These are phyloP conservation scores for Trididemnum nubilum DNA, from an alignment of 23 tunicate species.

Conservation along the genomic window DNA sequence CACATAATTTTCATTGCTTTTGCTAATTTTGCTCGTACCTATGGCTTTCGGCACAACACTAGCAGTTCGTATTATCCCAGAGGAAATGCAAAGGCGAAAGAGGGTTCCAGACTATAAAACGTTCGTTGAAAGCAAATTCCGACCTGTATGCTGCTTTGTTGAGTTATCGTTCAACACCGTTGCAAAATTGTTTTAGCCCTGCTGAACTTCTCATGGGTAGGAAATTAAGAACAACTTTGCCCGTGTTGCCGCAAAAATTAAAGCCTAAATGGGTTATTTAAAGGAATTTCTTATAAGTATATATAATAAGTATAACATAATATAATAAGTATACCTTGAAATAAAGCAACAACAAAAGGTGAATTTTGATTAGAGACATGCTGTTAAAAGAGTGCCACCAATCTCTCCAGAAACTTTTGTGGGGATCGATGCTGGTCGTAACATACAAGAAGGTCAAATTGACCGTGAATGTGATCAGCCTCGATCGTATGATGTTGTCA, in stretches of 20 bases:
- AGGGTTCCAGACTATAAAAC: slow-evolving; percentile 41
- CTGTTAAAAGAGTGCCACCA: neutral
- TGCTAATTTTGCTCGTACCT: neutral
- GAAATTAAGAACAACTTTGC: slow-evolving; percentile 8
- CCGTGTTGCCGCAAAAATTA: neutral
- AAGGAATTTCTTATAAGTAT: slow-evolving; percentile 3
- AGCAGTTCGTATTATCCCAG: slow-evolving; percentile 32
- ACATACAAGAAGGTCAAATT: neutral
- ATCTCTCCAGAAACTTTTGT: neutral
- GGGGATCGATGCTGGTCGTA: neutral
- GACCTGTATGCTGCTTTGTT: slow-evolving; percentile 28
- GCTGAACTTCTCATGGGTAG: slow-evolving; percentile 28
- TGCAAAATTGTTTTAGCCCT: slow-evolving; percentile 16
- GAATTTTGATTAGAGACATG: neutral
- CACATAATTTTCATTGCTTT: neutral
- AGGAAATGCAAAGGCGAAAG: slow-evolving; percentile 46
- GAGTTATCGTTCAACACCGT: slow-evolving; percentile 14
- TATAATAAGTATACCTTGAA: neutral
- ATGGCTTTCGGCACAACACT: slow-evolving; percentile 1
- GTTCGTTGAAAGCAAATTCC: slow-evolving; percentile 7
- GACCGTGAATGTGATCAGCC: neutral
- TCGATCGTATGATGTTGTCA: neutral
- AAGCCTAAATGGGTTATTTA: neutral
- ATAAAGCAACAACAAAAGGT: neutral
- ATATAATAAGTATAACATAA: no score